Base-by-base conservation (phyloP, 2,888 invertebrate species). In the Tanypteryx hageni region DNA sequence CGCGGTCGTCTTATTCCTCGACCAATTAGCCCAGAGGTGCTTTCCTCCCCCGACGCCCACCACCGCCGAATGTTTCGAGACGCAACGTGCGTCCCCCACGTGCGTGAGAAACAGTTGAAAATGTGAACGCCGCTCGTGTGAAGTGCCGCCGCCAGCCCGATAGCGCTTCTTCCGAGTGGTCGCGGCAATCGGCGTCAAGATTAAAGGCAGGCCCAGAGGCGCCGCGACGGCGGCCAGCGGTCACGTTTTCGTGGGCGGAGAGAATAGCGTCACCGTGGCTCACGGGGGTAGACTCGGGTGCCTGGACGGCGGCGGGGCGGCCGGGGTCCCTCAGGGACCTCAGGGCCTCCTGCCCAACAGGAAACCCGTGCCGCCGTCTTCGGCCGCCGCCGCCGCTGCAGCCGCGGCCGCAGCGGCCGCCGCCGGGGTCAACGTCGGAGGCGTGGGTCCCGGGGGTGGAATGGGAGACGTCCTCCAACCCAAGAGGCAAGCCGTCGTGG, bases 401-500 rank as follows among this genome's bases (percentile, higher is more conserved):
- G 84, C 92, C 95, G 95, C 96, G 94, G 95, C 94, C 94, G 95
- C 96, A 95, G 95, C 95, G 94, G 96, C 96, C 93, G 94, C 94
- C 93, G 93, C 93, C 92, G 92, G 92, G 18, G 92, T 92, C 83
- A 92, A 92, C 56, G 92, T 92, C 56, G 85, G 92, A 59, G 92
- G 95, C 95, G 95, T 94, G 81, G 92, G 92, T 95, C 95, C 93
- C 95, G 95, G 94, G 95, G 89, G 95, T 93, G 95, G 95, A n/a
- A 95, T 95, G 95, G 95, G 96, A 94, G 97, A 98, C 95, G 96
- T 96, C 93, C 96, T 97, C 94, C 97, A 98, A 94, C 97, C 98
- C 81, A 98, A 98, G 95, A 96, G 97, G 93, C 98, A 98, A 95
- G 98, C 98, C 94, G 98, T 98, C 94, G 97, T 99, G 94, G 98